phyloP scores from a whole-genome alignment of 1,140 invertebrate species.

The Lethocerus indicus region DNA sequence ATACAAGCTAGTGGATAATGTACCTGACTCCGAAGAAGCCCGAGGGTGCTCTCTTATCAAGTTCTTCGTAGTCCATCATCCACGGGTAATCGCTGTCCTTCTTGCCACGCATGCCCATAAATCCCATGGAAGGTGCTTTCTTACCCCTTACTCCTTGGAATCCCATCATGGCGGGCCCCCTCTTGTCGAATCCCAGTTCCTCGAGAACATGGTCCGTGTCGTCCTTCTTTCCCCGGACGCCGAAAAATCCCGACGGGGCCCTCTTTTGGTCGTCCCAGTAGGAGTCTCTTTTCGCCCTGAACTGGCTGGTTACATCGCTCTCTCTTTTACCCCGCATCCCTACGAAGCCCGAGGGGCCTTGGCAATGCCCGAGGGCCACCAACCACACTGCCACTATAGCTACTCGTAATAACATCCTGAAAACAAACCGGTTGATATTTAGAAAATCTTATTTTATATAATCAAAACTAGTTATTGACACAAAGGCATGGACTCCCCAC shows the following conservation, averaged over 20 bases:
- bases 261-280: conserved; percentile 5
- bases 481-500: too few species aligned
- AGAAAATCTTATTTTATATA: too few species aligned
- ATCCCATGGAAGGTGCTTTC: conserved; percentile 15
- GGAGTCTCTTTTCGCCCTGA: too few species aligned
- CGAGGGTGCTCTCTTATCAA: conserved; percentile 16
- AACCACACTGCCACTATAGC: background rate
- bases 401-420: too few species aligned
- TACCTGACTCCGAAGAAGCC: conserved; percentile 17
- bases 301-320: too few species aligned
- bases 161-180: conserved; percentile 12
- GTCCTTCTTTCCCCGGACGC: conserved; percentile 7
- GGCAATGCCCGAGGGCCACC: background rate
- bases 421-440: too few species aligned
- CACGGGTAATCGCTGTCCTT: too few species aligned
- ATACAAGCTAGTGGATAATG: too few species aligned
- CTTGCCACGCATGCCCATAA: conserved; percentile 25
- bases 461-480: too few species aligned
- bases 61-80: conserved; percentile 7
- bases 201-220: too few species aligned
- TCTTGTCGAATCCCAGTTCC: conserved; percentile 4
- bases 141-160: conserved; percentile 16
- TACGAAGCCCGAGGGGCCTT: conserved; percentile 16
- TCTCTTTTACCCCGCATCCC: conserved; percentile 8
- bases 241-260: conserved; percentile 21